Conservation (phyloP, 2,113 vertebrate species). For the Elgaria multicarinata region DNA sequence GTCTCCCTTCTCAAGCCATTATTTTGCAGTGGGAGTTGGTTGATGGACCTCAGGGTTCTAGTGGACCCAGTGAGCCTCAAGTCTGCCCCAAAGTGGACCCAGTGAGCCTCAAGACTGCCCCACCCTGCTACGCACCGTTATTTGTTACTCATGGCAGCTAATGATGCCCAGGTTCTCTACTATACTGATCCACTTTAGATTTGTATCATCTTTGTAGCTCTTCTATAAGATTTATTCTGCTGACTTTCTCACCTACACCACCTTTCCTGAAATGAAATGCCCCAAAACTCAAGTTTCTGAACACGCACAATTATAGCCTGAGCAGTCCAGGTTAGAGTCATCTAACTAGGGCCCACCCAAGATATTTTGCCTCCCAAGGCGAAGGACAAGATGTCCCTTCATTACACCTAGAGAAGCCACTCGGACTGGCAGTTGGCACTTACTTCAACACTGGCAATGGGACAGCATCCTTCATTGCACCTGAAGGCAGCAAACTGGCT, state of each 20-base stretch:
- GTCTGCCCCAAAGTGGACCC: not conserved
- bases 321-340: conserved; percentile 43
- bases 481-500: too few relatives aligned
- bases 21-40: not conserved
- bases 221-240: not conserved
- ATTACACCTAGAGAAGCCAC: too few relatives aligned
- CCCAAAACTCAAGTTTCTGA: conserved; percentile 24
- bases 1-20: not conserved
- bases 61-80: not conserved
- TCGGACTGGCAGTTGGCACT: too few relatives aligned
- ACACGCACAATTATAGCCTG: not conserved
- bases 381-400: too few relatives aligned
- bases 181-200: not conserved
- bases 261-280: not conserved
- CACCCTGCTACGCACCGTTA: not conserved
- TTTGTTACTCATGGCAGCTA: not conserved
- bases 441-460: too few relatives aligned
- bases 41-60: too few relatives aligned
- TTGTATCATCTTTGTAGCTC: not conserved
- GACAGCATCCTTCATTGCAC: too few relatives aligned
- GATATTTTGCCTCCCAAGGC: too few relatives aligned
- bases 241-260: not conserved
- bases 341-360: not conserved
- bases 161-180: not conserved
- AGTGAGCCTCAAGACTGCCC: not conserved